Base-by-base conservation (phyloP, 2,113 vertebrate species). In the Larimichthys polyactis region DNA sequence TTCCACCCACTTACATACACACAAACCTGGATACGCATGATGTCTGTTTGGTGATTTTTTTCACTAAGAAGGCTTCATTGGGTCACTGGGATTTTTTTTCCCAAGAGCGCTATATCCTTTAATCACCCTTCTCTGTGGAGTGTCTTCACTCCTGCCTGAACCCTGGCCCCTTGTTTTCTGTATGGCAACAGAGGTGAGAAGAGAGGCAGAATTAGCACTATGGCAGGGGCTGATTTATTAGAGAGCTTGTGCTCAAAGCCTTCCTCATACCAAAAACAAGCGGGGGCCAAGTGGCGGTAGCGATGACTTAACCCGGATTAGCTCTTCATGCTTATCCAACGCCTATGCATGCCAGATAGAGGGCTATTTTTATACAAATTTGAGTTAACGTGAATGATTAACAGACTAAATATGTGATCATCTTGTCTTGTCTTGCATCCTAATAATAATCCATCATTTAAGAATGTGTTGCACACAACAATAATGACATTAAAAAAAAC, bases 261-360 rank as follows among this genome's bases (percentile, higher is more conserved):
- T 74, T 60, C 60, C 69, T 79, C 75, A 73, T 29, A 69, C 60
- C 51, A 81, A 75, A 79, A 90, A 79, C 79, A 83, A 82, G 76
- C 32, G 3, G 11, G 11, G 66, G 76, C 55, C 59, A 88, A 77
- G 68, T 62, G 65, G 77, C 81, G 80, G 62, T 81, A 78, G 59
- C 9, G 71, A 82, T 78, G 73, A 74, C 46, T 89, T 93, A 68
- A 86, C 72, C 66, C 7, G 71, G 71, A 87, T 88, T 57, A 88
- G 75, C 75, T 69, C 55, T 48, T 68, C n/a, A n/a, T 80, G 57
- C 62, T 81, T 57, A 83, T 68, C 58, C 71, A 43, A 46, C 20
- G 32, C 12, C 52, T 36, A 44, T 67, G 15, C 48, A 74, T 77
- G 72, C 49, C 54, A 29, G 22, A 60, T 52, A 62, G 6, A 65